phyloP scores from a whole-genome alignment of 2,113 vertebrate species.

The Petaurus breviceps region DNA sequence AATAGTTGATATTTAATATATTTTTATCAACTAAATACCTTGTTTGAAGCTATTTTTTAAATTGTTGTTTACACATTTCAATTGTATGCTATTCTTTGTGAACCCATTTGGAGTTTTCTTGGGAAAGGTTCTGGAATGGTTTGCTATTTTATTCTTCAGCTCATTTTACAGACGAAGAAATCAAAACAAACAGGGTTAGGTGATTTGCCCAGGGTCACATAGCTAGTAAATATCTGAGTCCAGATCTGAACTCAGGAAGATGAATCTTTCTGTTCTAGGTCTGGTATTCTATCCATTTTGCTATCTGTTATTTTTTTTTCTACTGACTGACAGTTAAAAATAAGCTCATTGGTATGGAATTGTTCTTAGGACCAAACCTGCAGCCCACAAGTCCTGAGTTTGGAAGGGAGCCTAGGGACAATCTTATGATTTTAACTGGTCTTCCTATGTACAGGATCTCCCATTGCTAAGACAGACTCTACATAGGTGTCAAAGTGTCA shows the following conservation, averaged over 20 bases:
- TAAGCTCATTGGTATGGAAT: not conserved
- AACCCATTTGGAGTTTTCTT: not conserved
- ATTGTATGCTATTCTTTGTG: not conserved
- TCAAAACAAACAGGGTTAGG: not conserved
- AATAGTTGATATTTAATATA: not conserved
- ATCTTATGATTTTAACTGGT: not conserved
- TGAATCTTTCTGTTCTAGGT: not conserved
- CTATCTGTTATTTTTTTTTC: not conserved
- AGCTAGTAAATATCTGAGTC: not conserved
- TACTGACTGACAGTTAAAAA: not conserved
- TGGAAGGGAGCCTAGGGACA: not conserved
- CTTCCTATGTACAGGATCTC: not conserved
- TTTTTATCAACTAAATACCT: not conserved
- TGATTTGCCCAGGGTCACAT: not conserved
- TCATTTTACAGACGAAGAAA: not conserved
- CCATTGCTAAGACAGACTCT: not conserved
- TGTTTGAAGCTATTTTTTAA: not conserved
- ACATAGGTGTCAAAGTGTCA: not conserved
- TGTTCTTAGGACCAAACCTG: not conserved
- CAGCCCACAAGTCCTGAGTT: not conserved
- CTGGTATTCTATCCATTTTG: not conserved
- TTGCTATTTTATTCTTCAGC: not conserved
- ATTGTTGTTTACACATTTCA: not conserved
- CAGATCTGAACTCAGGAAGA: not conserved
- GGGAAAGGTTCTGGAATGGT: not conserved